A percentile compares a stretch with the other conserved stretches of the same genome.
Conservation (phyloP, 2,888 invertebrate species). For the Beris morrisii region DNA sequence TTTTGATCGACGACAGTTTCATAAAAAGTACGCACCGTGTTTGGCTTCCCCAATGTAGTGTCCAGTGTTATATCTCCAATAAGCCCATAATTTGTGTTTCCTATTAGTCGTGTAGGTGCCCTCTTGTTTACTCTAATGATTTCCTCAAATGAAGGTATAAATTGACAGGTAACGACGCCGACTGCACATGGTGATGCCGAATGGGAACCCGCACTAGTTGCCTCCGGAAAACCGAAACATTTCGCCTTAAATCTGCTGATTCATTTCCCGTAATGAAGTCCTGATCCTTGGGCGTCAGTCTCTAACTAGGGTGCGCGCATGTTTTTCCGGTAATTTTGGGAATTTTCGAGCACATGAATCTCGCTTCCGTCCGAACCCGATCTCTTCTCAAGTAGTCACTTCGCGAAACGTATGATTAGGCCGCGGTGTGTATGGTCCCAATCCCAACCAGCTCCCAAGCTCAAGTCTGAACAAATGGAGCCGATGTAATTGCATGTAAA, state of each 20-base stretch:
- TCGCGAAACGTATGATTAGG: too few relatives aligned
- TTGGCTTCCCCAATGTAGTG: too few relatives aligned
- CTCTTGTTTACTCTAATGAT: not conserved
- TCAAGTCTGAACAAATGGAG: not conserved
- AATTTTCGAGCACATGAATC: not conserved
- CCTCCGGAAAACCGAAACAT: conserved; percentile 9
- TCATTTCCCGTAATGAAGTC: conserved; percentile 24
- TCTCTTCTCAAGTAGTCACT: too few relatives aligned
- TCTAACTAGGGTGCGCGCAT: conserved; percentile 2
- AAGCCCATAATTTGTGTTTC: too few relatives aligned
- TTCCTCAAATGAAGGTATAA: not conserved
- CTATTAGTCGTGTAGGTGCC: too few relatives aligned
- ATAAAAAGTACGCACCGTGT: too few relatives aligned
- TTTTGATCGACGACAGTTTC: too few relatives aligned
- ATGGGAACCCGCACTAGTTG: not conserved
- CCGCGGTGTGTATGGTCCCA: too few relatives aligned
- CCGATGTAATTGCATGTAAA: conserved; percentile 8
- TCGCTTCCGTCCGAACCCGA: too few relatives aligned
- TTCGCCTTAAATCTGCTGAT: conserved; percentile 1
- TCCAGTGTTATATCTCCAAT: too few relatives aligned
- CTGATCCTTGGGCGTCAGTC: conserved; percentile 12
- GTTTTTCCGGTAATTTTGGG: conserved; percentile 10
- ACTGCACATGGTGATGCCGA: conserved; percentile 6
- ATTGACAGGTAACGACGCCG: not conserved
- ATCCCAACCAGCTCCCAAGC: too few relatives aligned